Conservation (phyloP, 2,113 vertebrate species). For the Burhinus bistriatus region DNA sequence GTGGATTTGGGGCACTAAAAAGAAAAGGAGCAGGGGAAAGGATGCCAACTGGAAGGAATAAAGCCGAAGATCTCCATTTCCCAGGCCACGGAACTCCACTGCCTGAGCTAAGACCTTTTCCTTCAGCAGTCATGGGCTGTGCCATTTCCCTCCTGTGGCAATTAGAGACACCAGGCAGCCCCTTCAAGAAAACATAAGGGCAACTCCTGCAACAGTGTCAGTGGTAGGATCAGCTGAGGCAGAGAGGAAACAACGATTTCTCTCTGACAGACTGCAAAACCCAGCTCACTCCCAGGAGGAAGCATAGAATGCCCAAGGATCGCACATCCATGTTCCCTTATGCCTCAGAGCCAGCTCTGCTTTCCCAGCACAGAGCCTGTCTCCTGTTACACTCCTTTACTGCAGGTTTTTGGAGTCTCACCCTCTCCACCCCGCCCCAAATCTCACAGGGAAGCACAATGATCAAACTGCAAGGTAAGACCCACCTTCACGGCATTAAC, state of each 20-base stretch:
- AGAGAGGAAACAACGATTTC: neutral
- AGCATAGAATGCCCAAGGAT: neutral
- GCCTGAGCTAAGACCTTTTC: neutral
- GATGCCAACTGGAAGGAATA: neutral
- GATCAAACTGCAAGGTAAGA: neutral
- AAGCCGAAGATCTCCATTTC: neutral
- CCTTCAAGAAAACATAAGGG: neutral
- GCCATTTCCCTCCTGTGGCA: neutral
- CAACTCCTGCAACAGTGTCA: neutral
- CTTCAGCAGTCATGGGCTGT: neutral
- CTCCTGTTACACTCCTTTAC: neutral
- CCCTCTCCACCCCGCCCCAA: neutral
- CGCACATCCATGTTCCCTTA: rapidly evolving
- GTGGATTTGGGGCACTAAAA: neutral
- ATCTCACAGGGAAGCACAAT: neutral
- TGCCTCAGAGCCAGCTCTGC: neutral
- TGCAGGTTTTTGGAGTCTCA: neutral
- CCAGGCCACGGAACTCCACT: rapidly evolving
- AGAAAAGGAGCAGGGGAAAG: neutral
- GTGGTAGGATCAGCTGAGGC: neutral
- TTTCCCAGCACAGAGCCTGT: neutral
- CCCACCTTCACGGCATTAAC: neutral
- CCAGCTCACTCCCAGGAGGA: neutral
- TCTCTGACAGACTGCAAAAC: neutral
- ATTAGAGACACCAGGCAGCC: neutral